These are phyloP conservation scores for Umimayanthus kanabou DNA, from an alignment of 92 coral and sea anemone genomes.

Conservation along the genomic window DNA sequence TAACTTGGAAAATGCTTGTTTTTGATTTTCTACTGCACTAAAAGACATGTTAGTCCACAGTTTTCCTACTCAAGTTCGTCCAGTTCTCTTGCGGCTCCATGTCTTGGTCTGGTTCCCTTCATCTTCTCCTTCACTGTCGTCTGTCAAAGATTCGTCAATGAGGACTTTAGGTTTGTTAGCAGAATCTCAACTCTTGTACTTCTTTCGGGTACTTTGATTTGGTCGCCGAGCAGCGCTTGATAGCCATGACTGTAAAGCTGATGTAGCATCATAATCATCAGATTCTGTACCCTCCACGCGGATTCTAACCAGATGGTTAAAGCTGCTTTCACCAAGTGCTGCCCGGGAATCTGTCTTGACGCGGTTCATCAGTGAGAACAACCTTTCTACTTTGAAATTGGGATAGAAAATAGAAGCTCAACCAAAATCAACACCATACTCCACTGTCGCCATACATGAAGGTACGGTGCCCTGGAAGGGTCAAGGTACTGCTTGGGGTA, in stretches of 20 bases:
- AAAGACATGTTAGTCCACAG: conserved; percentile 4
- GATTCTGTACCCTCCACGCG: conserved; percentile 59
- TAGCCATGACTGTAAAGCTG: conserved; percentile 61
- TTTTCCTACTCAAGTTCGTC: conserved; percentile 24
- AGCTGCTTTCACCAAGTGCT: conserved; percentile 58
- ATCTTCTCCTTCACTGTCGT: conserved; percentile 49
- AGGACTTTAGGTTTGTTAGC: conserved; percentile 56
- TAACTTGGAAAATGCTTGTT: conserved; percentile 1
- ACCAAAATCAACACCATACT: conserved; percentile 63
- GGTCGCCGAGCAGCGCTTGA: conserved; percentile 57
- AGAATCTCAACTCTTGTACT: conserved; percentile 47
- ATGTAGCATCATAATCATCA: conserved; percentile 64
- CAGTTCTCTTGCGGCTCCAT: conserved; percentile 38
- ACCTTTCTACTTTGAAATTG: conserved; percentile 79
- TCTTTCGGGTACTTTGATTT: conserved; percentile 48
- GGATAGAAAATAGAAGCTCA: conserved; percentile 71
- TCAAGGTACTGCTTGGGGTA: conserved; percentile 67
- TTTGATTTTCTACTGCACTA: neutral
- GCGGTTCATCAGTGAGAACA: conserved; percentile 71
- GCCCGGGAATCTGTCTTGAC: conserved; percentile 72
- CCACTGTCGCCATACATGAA: conserved; percentile 75
- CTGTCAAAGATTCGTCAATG: conserved; percentile 60
- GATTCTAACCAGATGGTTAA: conserved; percentile 57
- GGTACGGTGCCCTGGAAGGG: conserved; percentile 69
- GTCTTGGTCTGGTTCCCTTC: conserved; percentile 46